Evolutionary conservation across 2,797 vertebrate genomes (phyloP).

Genomic region (Cheirogaleus major): DNA sequence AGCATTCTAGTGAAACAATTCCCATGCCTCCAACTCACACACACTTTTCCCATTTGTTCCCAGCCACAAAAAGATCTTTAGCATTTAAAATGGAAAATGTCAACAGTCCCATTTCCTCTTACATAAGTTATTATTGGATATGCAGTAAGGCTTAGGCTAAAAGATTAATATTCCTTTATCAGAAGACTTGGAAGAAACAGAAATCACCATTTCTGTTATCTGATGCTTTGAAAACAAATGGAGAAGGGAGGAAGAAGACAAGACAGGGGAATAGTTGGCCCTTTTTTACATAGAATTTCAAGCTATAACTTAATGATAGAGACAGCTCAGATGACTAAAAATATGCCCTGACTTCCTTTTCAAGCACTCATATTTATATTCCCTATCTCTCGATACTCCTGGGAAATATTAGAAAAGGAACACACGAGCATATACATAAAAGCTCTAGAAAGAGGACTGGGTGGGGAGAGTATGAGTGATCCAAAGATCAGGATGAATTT

Average conservation of each 20-base stretch:
- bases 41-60: not conserved
- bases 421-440: not conserved
- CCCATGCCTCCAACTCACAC: not conserved
- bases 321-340: not conserved
- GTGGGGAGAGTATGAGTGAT: not conserved
- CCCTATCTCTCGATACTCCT: not conserved
- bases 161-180: conserved; percentile 51
- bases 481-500: not conserved
- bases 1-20: not conserved
- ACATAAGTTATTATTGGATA: conserved; percentile 21
- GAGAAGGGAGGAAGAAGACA: not conserved
- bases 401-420: not conserved
- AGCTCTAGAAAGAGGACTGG: not conserved
- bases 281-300: not conserved
- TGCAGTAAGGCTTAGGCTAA: not conserved
- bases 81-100: conserved; percentile 59
- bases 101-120: conserved; percentile 48
- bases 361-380: not conserved
- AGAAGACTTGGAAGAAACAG: conserved; percentile 8
- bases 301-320: not conserved
- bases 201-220: not conserved
- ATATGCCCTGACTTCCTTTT: not conserved
- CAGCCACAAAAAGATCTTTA: conserved; percentile 1
- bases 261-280: not conserved
- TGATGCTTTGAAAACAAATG: conserved; percentile 35